Percentiles rank a stretch among this genome's conserved stretches.
Conservation (phyloP, 1,140 invertebrate genomes). For the Anoplolepis gracilipes region DNA sequence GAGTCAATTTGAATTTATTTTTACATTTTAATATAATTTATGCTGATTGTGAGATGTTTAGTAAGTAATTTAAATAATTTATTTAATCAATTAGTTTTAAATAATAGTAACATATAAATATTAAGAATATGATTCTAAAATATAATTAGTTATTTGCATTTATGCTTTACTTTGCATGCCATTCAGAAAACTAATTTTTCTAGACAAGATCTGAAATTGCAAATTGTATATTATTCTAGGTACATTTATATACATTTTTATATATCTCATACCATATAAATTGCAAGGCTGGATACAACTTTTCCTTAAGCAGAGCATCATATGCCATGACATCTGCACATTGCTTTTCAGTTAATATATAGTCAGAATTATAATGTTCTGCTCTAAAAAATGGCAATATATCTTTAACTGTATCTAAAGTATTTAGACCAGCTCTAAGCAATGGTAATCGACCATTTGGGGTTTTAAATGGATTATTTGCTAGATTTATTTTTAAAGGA, state of each 20-base stretch:
- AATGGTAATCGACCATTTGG: slow-evolving; percentile 90
- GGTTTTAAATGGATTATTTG: slow-evolving; percentile 90
- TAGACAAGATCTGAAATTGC: background rate
- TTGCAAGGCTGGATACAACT: slow-evolving; percentile 81
- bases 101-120: background rate
- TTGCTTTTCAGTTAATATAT: slow-evolving; percentile 74
- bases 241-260: background rate
- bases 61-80: slow-evolving; percentile 34
- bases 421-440: slow-evolving; percentile 87
- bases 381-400: slow-evolving; percentile 89
- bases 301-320: slow-evolving; percentile 79
- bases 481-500: slow-evolving; percentile 88
- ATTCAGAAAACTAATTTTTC: background rate
- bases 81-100: slow-evolving; percentile 21
- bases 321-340: slow-evolving; percentile 79
- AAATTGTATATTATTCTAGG: slow-evolving; percentile 18
- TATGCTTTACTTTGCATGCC: background rate
- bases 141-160: background rate
- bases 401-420: slow-evolving; percentile 88
- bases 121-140: background rate
- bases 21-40: background rate
- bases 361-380: slow-evolving; percentile 86
- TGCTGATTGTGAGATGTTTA: background rate
- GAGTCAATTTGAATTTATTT: background rate
- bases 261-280: slow-evolving; percentile 79